Evolutionary conservation across 92 coral and sea anemone genomes (phyloP).

Genomic region (Siderastrea radians): DNA sequence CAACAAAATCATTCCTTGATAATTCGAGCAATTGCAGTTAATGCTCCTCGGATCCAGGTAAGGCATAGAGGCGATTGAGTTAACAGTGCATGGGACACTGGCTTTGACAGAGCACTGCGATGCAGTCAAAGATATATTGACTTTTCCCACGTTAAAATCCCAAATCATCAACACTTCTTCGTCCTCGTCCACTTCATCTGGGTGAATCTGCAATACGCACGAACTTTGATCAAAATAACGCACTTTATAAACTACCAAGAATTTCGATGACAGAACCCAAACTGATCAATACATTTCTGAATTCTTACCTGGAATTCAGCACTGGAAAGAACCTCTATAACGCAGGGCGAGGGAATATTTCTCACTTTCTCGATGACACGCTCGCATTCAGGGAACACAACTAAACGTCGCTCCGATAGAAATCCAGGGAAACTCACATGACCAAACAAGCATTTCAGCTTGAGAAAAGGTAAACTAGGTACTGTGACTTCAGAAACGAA

Average conservation of each 20-base stretch:
- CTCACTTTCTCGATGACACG: neutral
- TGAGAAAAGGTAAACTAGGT: conserved; percentile 5
- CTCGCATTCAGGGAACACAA: neutral
- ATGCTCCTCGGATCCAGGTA: too few relatives aligned
- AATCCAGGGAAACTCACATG: conserved; percentile 11
- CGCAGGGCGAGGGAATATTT: neutral
- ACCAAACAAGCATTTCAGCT: neutral
- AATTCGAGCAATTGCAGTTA: too few relatives aligned
- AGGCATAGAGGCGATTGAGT: too few relatives aligned
- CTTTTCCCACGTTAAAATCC: neutral
- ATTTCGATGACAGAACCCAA: too few relatives aligned
- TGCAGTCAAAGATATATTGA: neutral
- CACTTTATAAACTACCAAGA: too few relatives aligned
- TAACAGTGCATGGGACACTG: too few relatives aligned
- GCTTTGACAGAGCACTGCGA: neutral
- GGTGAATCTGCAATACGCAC: neutral
- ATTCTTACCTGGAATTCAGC: neutral
- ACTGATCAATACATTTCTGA: neutral
- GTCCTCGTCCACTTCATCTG: neutral
- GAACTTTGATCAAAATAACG: too few relatives aligned
- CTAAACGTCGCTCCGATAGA: neutral
- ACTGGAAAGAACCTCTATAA: neutral
- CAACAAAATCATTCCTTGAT: too few relatives aligned
- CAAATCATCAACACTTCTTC: neutral
- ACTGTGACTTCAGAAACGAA: too few relatives aligned